Base-by-base conservation (phyloP, 1,140 invertebrate species). In the Choristoneura fumiferana region DNA sequence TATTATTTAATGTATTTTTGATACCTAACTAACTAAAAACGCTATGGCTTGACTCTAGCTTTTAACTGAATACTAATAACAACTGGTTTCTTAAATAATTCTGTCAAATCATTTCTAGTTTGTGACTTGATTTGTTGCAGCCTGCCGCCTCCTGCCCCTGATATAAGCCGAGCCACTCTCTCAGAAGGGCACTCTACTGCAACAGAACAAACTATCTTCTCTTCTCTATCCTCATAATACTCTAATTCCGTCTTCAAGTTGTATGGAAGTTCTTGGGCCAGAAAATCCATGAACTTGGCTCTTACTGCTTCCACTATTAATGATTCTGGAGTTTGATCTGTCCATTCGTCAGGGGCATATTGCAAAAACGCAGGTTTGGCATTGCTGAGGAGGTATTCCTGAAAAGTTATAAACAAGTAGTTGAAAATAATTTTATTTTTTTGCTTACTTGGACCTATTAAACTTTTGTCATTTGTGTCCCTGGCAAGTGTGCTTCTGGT, bases 231-330 rank as follows among this genome's bases (percentile, higher is more conserved):
- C 61, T 94, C 92, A 73, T 93, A 94, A 78, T 93, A 92, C 77
- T 96, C 94, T 1, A 96, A 69, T 55, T 90, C 73, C 18, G 93
- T 90, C 60, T 91, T 80, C 1, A 97, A 76, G 52, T 88, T 91
- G 70, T 98, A 98, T 1, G 97, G 97, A 36, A 98, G 92, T 89
- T 97, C 95, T 65, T 96, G 90, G 0, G 92, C 91, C 40, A 98
- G 87, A 78, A 93, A 90, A 74, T 98, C 95, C 33, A 98, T 78
- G 10, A 97, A 89, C 70, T 94, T 95, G 15, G 96, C 95, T 69
- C 93, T 91, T 0, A 98, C 94, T 37, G 93, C 93, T 61, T 93
- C 89, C 43, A 92, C 78, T 60, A 95, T 94, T 14, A 98, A 83
- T 1, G 90, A 84, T 71, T 94, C 91, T 0, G 93, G 92, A 13